phyloP scores from a whole-genome alignment of 2,888 invertebrate species.

The Chloromyia formosa region DNA sequence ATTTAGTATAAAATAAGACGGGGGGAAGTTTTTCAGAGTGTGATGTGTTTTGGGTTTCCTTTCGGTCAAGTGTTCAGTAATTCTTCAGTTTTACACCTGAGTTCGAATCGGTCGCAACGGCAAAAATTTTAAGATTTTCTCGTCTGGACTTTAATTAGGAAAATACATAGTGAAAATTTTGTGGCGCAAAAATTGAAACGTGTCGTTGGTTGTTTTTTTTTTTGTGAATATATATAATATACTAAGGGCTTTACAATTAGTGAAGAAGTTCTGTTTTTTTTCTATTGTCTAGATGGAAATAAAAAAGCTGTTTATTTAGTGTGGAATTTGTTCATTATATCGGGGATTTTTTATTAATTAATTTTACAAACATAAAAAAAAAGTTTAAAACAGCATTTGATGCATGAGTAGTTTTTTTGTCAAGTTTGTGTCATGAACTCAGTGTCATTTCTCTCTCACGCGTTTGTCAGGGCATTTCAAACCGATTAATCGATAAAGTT shows the following conservation, averaged over 20 bases:
- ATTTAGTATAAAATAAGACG: background rate
- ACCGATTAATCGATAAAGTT: background rate
- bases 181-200: background rate
- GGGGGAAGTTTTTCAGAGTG: background rate
- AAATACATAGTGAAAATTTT: background rate
- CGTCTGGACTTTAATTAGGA: background rate
- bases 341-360: constrained; percentile 11
- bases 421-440: too few relatives aligned
- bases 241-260: too few relatives aligned
- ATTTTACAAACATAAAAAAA: constrained; percentile 23
- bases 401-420: constrained; percentile 41
- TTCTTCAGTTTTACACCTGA: constrained; percentile 24
- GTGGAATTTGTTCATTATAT: constrained; percentile 27
- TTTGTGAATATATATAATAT: background rate
- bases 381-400: constrained; percentile 13
- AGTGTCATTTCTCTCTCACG: background rate
- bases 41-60: background rate
- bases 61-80: background rate
- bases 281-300: constrained; percentile 13
- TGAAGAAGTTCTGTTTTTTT: background rate
- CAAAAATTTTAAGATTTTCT: background rate
- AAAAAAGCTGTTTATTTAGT: constrained; percentile 32
- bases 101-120: background rate
- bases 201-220: background rate
- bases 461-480: background rate